A percentile compares a stretch with the other conserved stretches of the same genome.
These are phyloP conservation scores for Elephantulus edwardii DNA, from an alignment of 2,113 vertebrate genomes.

Conservation along the genomic window DNA sequence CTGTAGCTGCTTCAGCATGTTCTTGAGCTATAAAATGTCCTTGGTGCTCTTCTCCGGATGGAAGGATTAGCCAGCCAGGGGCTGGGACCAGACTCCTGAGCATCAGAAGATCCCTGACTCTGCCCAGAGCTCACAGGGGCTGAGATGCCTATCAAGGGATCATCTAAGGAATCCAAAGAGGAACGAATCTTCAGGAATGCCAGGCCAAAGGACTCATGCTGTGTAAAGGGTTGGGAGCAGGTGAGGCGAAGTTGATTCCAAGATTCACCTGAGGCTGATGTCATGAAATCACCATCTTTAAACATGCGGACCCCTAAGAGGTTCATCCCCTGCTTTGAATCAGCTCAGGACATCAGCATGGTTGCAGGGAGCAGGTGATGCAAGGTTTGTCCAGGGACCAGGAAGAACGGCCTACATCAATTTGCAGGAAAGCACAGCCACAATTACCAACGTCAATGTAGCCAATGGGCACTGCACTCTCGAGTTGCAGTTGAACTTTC, in stretches of 20 bases:
- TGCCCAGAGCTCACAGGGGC: background rate
- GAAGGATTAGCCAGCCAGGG: slow-evolving; percentile 80
- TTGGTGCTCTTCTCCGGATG: slow-evolving; percentile 64
- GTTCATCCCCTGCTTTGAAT: slow-evolving; percentile 81
- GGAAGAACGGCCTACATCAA: slow-evolving; percentile 86
- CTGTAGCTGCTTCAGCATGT: slow-evolving; percentile 63
- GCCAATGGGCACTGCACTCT: slow-evolving; percentile 79
- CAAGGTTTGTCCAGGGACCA: slow-evolving; percentile 82
- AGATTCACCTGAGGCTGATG: slow-evolving; percentile 71
- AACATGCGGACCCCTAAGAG: slow-evolving; percentile 84
- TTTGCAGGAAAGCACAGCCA: slow-evolving; percentile 85
- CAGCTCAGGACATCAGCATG: slow-evolving; percentile 82
- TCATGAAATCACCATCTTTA: slow-evolving; percentile 86
- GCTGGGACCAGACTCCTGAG: slow-evolving; percentile 21
- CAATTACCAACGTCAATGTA: slow-evolving; percentile 85
- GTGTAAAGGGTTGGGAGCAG: slow-evolving; percentile 85
- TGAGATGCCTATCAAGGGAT: accelerated
- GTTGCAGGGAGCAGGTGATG: slow-evolving; percentile 85
- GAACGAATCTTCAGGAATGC: slow-evolving; percentile 83
- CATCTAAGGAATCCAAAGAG: slow-evolving; percentile 29
- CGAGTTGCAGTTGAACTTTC: slow-evolving; percentile 83
- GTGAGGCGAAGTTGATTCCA: slow-evolving; percentile 86
- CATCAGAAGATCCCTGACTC: slow-evolving; percentile 35
- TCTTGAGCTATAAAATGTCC: slow-evolving; percentile 70
- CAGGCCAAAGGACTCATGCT: slow-evolving; percentile 80